Percentiles rank a stretch among this genome's conserved stretches.
Conservation (phyloP, 2,888 invertebrate genomes). For the Drosophila hamatofila region DNA sequence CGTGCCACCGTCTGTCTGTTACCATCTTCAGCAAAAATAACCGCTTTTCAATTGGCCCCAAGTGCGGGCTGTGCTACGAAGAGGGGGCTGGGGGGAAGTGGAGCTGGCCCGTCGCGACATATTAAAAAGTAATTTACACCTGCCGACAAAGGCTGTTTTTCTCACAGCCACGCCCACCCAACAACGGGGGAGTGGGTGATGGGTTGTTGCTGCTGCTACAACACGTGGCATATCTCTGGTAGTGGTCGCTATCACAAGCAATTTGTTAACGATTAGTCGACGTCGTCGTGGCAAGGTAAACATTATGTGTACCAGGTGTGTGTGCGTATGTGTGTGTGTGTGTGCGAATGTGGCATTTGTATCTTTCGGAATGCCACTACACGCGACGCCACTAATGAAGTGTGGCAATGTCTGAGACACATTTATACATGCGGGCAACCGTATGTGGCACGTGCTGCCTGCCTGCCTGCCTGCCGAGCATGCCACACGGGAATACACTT, state of each 20-base stretch:
- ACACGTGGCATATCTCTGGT: slow-evolving; percentile 34
- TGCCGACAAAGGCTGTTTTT: slow-evolving; percentile 62
- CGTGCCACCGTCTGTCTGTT: slow-evolving; percentile 41
- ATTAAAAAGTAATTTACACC: slow-evolving; percentile 79
- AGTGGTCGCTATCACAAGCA: slow-evolving; percentile 70
- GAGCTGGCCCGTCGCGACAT: slow-evolving; percentile 44
- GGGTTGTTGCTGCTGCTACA: slow-evolving; percentile 4
- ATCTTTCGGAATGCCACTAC: slow-evolving; percentile 37
- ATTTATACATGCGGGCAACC: slow-evolving; percentile 49
- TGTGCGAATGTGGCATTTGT: slow-evolving; percentile 10
- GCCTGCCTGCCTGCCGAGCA: slow-evolving; percentile 17
- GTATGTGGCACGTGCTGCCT: slow-evolving; percentile 46
- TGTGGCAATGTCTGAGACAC: slow-evolving; percentile 46
- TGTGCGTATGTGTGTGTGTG: background rate
- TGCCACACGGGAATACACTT: slow-evolving; percentile 49
- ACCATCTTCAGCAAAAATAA: slow-evolving; percentile 6
- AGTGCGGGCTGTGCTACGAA: slow-evolving; percentile 1
- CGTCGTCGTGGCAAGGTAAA: slow-evolving; percentile 40
- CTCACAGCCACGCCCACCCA: slow-evolving; percentile 51
- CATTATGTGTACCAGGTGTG: slow-evolving; percentile 16
- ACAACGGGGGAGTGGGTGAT: slow-evolving; percentile 3
- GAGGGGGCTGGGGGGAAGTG: background rate
- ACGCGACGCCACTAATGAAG: slow-evolving; percentile 51
- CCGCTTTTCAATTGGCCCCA: slow-evolving; percentile 30
- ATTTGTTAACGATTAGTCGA: slow-evolving; percentile 76